Conservation (phyloP, 1,140 invertebrate genomes). For the Procambarus virginalis region DNA sequence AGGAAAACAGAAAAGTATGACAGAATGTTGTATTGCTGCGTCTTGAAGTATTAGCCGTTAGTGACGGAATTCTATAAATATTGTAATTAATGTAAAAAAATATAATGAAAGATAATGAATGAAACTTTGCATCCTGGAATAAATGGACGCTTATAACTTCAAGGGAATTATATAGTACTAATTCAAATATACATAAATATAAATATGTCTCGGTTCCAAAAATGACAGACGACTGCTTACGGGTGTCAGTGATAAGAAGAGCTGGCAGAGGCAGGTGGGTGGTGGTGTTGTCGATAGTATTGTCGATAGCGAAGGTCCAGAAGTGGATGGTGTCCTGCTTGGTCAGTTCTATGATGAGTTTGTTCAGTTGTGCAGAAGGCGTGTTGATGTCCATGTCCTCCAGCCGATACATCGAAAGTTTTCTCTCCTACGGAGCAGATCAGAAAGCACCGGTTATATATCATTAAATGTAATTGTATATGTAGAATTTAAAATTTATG, state of each 20-base stretch:
- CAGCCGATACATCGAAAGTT: neutral
- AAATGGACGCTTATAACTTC: too few species aligned
- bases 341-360: neutral
- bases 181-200: neutral
- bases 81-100: too few species aligned
- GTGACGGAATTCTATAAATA: too few species aligned
- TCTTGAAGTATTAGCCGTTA: too few species aligned
- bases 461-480: neutral
- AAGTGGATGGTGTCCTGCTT: constrained; percentile 31
- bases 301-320: constrained; percentile 14
- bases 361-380: neutral
- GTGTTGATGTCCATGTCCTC: constrained; percentile 17
- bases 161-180: neutral
- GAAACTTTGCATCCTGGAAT: too few species aligned
- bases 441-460: neutral
- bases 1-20: neutral
- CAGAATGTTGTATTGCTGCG: too few species aligned
- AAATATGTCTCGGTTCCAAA: too few species aligned
- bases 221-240: neutral
- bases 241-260: constrained; percentile 41
- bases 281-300: too few species aligned
- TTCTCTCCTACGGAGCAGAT: neutral
- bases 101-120: too few species aligned
- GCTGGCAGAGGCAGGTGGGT: constrained; percentile 2
- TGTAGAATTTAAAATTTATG: too few species aligned